Base-by-base conservation (phyloP, 2,113 vertebrate species). In the Megaceryle maxima region DNA sequence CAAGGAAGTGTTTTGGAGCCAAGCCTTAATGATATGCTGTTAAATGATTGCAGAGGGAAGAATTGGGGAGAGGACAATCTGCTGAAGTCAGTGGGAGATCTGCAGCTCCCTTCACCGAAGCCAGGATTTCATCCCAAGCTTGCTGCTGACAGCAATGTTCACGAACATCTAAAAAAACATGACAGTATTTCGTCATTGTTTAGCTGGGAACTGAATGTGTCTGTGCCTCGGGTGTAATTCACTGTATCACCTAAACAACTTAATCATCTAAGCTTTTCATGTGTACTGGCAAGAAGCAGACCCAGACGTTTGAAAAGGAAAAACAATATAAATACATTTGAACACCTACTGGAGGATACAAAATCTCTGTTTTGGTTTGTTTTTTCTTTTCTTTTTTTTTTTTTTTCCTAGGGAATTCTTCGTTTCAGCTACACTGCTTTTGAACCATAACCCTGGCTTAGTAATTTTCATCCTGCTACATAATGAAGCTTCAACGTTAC, bases 401-500 rank as follows among this genome's bases (percentile, higher is more conserved):
- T 43, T 60, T 87, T 91, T 96, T 73, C 48, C 53, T 82, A 15
- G 15, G 11, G 41, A 84, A 78, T 76, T 81, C 69, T 91, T 88
- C 20, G 67, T 63, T 94, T 88, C 87, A 82, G 16, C 53, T 76
- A 53, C 60, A 43, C 69, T 81, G 44, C 53, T 96, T 94, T 76
- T 96, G 87, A 97, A 90, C 83, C 6, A 1, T 87, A 92, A 87
- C 69, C 64, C 21, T 50, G 44, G 55, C 22, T 92, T 80, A 56
- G 73, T 87, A 94, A 96, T 96, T 92, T 96, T 94, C 69, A 88
- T 35, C 59, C 43, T 91, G 57, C 68, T 78, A 75, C n/a, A 70
- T 91, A 95, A 96, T 31, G 50, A 92, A 94, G 87, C 91, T 95
- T 95, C 73, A 86, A 62, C 46, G 17, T 90, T 91, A 77, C 53